Conservation (phyloP, 2,113 vertebrate species). For the Morone chrysops region DNA sequence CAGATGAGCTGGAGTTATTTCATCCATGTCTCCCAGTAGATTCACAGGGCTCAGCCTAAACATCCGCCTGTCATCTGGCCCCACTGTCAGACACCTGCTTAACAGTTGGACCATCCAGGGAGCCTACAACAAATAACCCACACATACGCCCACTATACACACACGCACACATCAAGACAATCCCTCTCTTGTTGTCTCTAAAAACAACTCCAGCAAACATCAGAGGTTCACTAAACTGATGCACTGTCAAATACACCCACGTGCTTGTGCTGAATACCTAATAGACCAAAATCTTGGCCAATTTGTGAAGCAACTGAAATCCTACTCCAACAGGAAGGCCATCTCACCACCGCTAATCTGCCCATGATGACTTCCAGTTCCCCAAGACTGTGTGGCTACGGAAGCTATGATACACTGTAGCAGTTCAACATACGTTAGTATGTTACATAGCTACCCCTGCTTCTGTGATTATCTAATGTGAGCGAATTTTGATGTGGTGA, state of each 20-base stretch:
- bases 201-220: neutral
- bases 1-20: constrained; percentile 43
- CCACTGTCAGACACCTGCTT: constrained; percentile 64
- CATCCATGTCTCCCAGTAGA: constrained; percentile 45
- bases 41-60: constrained; percentile 57
- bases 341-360: constrained; percentile 22
- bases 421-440: neutral
- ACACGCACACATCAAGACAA: neutral
- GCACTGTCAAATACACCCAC: neutral
- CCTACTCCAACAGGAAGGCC: constrained; percentile 45
- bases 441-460: constrained; percentile 20
- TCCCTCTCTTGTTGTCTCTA: neutral
- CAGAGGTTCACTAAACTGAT: neutral
- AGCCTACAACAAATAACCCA: neutral
- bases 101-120: constrained; percentile 48
- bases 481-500: constrained; percentile 35
- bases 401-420: neutral
- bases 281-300: constrained; percentile 11
- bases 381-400: constrained; percentile 29
- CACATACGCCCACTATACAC: neutral
- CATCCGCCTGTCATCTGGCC: constrained; percentile 63
- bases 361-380: constrained; percentile 44
- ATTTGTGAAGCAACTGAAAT: constrained; percentile 31
- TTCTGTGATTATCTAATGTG: constrained; percentile 46
- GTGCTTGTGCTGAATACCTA: neutral